phyloP scores from a whole-genome alignment of 2,888 invertebrate genomes.

The Elysia crispata region DNA sequence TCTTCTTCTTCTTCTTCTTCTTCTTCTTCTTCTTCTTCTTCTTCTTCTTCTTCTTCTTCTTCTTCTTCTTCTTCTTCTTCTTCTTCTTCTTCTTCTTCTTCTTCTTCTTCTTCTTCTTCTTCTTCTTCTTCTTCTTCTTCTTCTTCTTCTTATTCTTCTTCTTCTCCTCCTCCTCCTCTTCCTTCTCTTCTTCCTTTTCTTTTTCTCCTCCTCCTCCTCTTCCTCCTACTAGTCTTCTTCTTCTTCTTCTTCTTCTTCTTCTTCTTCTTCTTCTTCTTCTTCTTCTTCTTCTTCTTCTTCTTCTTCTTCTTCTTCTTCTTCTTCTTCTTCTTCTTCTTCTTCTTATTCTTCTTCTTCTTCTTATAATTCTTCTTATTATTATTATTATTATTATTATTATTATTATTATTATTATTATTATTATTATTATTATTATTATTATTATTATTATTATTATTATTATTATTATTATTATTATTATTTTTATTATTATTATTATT shows the following conservation, averaged over 20 bases:
- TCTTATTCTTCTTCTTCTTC: too few species aligned
- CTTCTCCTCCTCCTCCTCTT: too few species aligned
- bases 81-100: neutral
- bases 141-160: too few species aligned
- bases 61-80: neutral
- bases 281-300: neutral
- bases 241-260: too few species aligned
- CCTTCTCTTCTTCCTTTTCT: neutral
- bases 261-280: neutral
- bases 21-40: neutral
- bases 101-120: slow-evolving; percentile 12
- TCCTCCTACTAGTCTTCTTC: too few species aligned
- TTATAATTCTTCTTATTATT: too few species aligned
- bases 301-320: neutral
- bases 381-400: neutral
- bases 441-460: too few species aligned
- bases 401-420: neutral
- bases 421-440: neutral
- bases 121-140: neutral
- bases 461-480: too few species aligned
- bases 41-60: neutral
- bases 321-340: too few species aligned
- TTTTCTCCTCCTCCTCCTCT: slow-evolving; percentile 26
- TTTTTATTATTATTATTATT: too few species aligned
- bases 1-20: slow-evolving; percentile 35